A percentile compares a stretch with the other conserved stretches of the same genome.
These are phyloP conservation scores for Lithobates sylvaticus DNA, from an alignment of 2,797 vertebrate species.

Conservation along the genomic window DNA sequence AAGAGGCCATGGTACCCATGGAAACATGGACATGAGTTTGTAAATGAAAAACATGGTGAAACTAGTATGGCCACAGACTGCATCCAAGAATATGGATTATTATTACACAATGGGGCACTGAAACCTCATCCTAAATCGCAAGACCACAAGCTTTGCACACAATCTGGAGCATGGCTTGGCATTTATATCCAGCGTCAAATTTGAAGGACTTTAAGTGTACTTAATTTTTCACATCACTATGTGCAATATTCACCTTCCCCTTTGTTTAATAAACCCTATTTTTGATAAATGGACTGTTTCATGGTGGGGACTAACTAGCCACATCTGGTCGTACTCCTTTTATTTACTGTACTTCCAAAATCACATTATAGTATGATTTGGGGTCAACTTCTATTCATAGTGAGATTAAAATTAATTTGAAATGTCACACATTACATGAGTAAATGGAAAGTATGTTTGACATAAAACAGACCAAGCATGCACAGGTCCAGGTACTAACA, in stretches of 20 bases:
- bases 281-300: not conserved
- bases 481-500: not conserved
- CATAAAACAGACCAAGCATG: not conserved
- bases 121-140: not conserved
- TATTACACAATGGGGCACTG: not conserved
- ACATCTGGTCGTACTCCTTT: not conserved
- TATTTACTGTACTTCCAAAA: not conserved
- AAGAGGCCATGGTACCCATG: constrained; percentile 95
- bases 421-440: not conserved
- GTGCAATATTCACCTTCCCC: not conserved
- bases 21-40: constrained; percentile 91
- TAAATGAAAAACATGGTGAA: not conserved
- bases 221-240: not conserved
- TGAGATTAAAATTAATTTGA: not conserved
- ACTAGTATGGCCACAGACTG: not conserved
- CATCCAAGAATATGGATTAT: not conserved
- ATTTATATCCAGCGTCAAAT: not conserved
- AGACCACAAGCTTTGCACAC: not conserved
- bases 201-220: not conserved
- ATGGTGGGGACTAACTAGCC: not conserved
- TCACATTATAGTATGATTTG: not conserved
- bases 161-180: not conserved
- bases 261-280: not conserved
- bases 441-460: not conserved
- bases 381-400: not conserved